A percentile compares a stretch with the other conserved stretches of the same genome.
These are phyloP conservation scores for Melinaea marsaeus DNA, from an alignment of 2,888 invertebrate species.

Conservation along the genomic window DNA sequence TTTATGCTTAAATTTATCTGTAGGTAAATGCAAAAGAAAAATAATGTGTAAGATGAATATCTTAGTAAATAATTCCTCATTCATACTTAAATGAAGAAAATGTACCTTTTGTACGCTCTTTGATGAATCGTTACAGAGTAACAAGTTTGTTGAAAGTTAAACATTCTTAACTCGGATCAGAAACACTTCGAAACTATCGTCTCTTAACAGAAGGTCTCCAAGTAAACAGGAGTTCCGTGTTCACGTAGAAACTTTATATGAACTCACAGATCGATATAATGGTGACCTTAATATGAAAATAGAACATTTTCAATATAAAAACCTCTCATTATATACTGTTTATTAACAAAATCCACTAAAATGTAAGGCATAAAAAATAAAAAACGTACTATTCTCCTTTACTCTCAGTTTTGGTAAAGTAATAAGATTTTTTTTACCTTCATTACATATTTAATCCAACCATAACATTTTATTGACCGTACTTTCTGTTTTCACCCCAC, in stretches of 20 bases:
- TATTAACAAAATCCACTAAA: background rate
- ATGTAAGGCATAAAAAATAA: background rate
- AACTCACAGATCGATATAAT: no score
- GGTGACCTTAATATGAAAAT: background rate
- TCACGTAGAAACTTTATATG: background rate
- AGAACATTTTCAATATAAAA: background rate
- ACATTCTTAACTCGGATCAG: slow-evolving; percentile 1
- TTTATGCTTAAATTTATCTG: no score
- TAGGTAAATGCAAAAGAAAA: no score
- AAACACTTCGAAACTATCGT: background rate
- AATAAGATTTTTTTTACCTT: slow-evolving; percentile 10
- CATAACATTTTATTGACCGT: slow-evolving; percentile 26
- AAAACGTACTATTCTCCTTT: no score
- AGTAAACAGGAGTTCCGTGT: background rate
- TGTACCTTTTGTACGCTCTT: background rate
- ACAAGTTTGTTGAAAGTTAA: background rate
- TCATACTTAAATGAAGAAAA: no score
- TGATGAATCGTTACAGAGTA: background rate
- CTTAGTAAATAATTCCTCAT: no score
- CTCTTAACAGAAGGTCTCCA: background rate
- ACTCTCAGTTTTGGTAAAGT: no score
- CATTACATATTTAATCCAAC: slow-evolving; percentile 17
- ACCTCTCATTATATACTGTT: no score
- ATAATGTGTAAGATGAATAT: no score
- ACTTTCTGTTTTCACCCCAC: slow-evolving; percentile 21